Evolutionary conservation across 2,888 invertebrate species (phyloP).

Genomic region (Drosophila hamatofila): DNA sequence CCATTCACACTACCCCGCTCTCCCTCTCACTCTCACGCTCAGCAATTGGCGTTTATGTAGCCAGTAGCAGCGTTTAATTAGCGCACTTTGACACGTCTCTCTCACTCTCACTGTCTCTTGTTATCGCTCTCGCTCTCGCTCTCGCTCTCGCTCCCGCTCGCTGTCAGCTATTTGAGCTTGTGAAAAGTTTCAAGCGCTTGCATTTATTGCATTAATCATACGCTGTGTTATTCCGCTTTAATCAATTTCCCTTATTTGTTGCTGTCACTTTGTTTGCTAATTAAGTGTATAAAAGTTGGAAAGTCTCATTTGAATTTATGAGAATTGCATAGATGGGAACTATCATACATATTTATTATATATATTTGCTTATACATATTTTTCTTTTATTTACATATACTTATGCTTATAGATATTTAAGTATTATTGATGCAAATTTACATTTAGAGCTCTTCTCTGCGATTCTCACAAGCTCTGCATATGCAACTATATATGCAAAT

Average conservation of each 20-base stretch:
- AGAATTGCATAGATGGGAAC: background rate
- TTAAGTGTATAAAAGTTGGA: background rate
- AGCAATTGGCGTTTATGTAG: constrained; percentile 31
- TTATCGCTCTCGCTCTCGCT: background rate
- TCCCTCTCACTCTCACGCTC: background rate
- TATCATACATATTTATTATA: background rate
- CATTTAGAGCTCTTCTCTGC: background rate
- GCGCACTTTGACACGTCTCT: constrained; percentile 46
- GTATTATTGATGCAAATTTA: too few relatives aligned
- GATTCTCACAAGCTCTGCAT: background rate
- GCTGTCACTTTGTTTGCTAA: background rate
- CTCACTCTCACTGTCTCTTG: constrained; percentile 6
- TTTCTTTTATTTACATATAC: background rate
- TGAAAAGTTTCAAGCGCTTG: constrained; percentile 24
- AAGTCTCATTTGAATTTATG: background rate
- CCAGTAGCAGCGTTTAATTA: constrained; percentile 52
- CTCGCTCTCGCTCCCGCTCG: background rate
- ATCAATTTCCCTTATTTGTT: constrained; percentile 3
- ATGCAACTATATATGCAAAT: too few relatives aligned
- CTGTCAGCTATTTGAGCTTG: constrained; percentile 2
- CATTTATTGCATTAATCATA: constrained; percentile 52
- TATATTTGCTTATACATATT: background rate
- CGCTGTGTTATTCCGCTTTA: constrained; percentile 15
- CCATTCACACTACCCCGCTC: background rate
- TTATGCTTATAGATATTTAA: too few relatives aligned